Evolutionary conservation across 2,797 vertebrate genomes (phyloP), one percentile per base, ranked within the genome.

Genomic region (Harpagifer antarcticus): DNA sequence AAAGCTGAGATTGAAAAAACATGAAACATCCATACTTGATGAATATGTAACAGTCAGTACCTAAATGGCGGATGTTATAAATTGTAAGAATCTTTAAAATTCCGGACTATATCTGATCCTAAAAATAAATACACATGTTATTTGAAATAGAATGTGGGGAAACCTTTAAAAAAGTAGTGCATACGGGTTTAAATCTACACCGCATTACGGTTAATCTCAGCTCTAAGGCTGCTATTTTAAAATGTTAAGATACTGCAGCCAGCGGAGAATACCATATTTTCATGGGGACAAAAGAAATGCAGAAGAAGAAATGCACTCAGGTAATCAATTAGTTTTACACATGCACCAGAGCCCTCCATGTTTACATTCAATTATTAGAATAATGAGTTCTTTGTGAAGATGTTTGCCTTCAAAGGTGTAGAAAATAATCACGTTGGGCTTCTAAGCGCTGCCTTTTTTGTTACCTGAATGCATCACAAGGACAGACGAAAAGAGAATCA

Each of bases 241-340:
- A 79, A 59, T 50, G 45, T 79, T 63, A 68, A 27, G 14, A 75
- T 62, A 9, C 31, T 61, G 52, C 60, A 78, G 45, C n/a, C 42
- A 54, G 31, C 13, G 19, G 60, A 64, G 40, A 77, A 33, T 20
- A 37, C 3, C 66, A 3, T 3, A 19, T 57, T 45, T 70, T 66
- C 55, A 66, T 4, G 7, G 33, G 44, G 44, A 42, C 0, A 17
- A 72, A 76, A 72, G 62, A 79, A 75, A 76, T 58, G 33, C 33
- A 37, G 7, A 37, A 37, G 33, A 74, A 55, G 58, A 86, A 84
- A 87, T 62, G 57, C 74, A 78, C 64, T 79, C 78, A 40, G 69
- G 73, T 88, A 85, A 82, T 79, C 79, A 79, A 89, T 83, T 84
- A 65, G 0, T 75, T 88, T 87, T 62, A 49, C 72, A 23, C 56